Percentiles rank a stretch among this genome's conserved stretches.
Conservation (phyloP, 2,888 invertebrate species). For the Apotomis capreana region DNA sequence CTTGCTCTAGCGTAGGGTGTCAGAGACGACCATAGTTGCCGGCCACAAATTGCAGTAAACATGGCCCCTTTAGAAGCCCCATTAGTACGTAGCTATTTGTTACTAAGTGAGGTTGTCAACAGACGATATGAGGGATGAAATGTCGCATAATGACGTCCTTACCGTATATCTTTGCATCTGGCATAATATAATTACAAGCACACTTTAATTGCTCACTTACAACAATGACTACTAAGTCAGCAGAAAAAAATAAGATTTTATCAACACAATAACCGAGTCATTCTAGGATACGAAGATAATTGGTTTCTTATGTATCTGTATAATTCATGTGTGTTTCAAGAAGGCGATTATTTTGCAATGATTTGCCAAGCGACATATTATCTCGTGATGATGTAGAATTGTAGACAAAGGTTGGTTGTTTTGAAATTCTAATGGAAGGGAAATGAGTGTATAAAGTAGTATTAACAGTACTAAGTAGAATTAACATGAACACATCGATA, state of each 20-base stretch:
- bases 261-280: slow-evolving; percentile 3
- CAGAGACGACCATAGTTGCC: no score
- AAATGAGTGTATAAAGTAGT: no score
- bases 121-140: no score
- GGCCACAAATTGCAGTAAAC: no score
- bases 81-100: no score
- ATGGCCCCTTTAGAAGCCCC: no score
- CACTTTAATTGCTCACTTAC: neutral
- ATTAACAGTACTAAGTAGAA: no score
- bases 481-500: no score
- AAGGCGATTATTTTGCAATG: slow-evolving; percentile 5
- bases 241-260: slow-evolving; percentile 16
- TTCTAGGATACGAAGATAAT: slow-evolving; percentile 2
- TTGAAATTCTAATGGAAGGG: neutral
- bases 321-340: slow-evolving; percentile 12
- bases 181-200: neutral
- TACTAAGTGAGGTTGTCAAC: no score
- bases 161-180: neutral
- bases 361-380: neutral
- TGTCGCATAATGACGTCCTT: no score
- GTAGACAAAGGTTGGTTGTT: neutral
- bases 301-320: slow-evolving; percentile 1
- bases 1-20: no score
- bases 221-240: slow-evolving; percentile 18
- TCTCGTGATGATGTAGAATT: neutral